Percentiles rank a stretch among this genome's conserved stretches.
Conservation (phyloP, 2,888 invertebrate genomes). For the Tachina fera region DNA sequence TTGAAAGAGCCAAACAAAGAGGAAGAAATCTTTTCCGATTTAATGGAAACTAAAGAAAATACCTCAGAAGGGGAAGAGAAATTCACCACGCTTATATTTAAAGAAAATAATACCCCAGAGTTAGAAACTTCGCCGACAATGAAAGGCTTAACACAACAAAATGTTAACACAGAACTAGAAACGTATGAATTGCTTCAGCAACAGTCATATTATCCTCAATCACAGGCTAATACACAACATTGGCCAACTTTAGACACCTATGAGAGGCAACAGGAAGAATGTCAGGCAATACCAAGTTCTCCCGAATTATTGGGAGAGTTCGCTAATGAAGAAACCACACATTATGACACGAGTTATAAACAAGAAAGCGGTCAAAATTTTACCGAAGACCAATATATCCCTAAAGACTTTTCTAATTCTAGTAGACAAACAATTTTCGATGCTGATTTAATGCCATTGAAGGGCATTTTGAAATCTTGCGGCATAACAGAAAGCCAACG, state of each 20-base stretch:
- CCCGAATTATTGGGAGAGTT: not conserved
- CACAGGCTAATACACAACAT: not conserved
- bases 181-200: not conserved
- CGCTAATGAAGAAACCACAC: too few species aligned
- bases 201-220: not conserved
- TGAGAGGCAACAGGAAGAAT: constrained; percentile 2
- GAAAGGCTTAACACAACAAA: not conserved
- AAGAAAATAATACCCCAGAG: not conserved
- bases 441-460: constrained; percentile 17
- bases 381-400: not conserved
- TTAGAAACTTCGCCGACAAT: not conserved
- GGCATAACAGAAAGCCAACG: not conserved
- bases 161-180: not conserved
- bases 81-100: not conserved
- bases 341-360: not conserved
- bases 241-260: not conserved
- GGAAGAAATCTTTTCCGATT: not conserved
- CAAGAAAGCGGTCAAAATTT: not conserved
- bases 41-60: not conserved
- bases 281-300: not conserved
- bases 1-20: not conserved
- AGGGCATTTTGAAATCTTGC: constrained; percentile 49
- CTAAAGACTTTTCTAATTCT: not conserved
- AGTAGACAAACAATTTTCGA: not conserved
- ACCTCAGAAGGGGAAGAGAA: not conserved